Evolutionary conservation across 2,113 vertebrate genomes (phyloP), one percentile per base, ranked within the genome.

Genomic region (Sinocyclocheilus anophthalmus): DNA sequence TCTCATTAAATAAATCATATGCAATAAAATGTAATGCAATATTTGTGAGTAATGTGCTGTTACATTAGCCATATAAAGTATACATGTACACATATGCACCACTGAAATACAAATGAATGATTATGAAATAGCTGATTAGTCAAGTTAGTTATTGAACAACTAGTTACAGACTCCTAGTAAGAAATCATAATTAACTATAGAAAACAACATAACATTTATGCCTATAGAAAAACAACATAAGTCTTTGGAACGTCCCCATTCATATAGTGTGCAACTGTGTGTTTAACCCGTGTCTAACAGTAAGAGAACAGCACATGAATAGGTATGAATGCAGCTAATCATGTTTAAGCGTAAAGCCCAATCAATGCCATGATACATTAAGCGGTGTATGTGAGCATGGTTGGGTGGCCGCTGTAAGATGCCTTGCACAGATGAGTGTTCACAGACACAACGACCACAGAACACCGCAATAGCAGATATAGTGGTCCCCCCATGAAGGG

Each of bases 311-410:
- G 45, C 45, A 76, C 11, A 50, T 76, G 73, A 50, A 50, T 50
- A 96, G 94, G 95, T 93, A 95, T 96, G 95, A 96, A 96, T 96
- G 96, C 95, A 93, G 95, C 95, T 96, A 97, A 97, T 98, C 96
- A 96, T 95, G 96, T 92, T 96, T 95, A 94, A 96, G 96, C 95
- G 95, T 96, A 97, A 97, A 96, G 96, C 96, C 96, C 96, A 98
- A 98, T 99, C 97, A 98, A 97, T 98, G 96, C 94, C 94, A 94
- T 96, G 97, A 98, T 99, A 96, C 96, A 97, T 99, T 97, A 97
- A 91, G 96, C 96, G 96, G 97, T 97, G 95, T 96, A 97, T 96
- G 96, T n/a, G 96, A 95, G 95, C 97, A 97, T n/a, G 96, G 96
- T 98, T 96, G 93, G 95, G 93, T 96, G 95, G 95, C 96, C 96